A percentile compares a stretch with the other conserved stretches of the same genome.
Conservation (phyloP, 1,140 invertebrate species). For the Drosophila parabipectinata region DNA sequence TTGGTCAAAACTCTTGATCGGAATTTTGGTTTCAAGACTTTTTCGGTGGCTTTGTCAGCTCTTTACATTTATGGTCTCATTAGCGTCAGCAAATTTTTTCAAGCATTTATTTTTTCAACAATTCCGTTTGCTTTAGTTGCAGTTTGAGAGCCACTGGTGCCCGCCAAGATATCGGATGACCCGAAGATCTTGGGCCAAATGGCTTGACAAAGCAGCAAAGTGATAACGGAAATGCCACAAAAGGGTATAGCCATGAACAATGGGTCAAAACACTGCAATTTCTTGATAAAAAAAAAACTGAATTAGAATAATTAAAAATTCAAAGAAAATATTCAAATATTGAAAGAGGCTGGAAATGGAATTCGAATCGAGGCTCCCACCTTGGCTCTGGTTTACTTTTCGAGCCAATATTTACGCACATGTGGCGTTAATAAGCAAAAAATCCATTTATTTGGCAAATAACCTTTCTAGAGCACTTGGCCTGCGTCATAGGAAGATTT, state of each 20-base stretch:
- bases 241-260: slow-evolving; percentile 6
- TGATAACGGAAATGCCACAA: slow-evolving; percentile 40
- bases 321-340: slow-evolving; percentile 3
- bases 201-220: slow-evolving; percentile 35
- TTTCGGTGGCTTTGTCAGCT: slow-evolving; percentile 43
- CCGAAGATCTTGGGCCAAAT: slow-evolving; percentile 15
- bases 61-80: slow-evolving; percentile 73
- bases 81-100: slow-evolving; percentile 65
- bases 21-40: slow-evolving; percentile 30
- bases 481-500: slow-evolving; percentile 8
- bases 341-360: neutral
- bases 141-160: slow-evolving; percentile 21
- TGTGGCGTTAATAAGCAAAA: slow-evolving; percentile 7
- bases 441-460: slow-evolving; percentile 20
- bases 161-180: slow-evolving; percentile 36
- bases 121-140: slow-evolving; percentile 2
- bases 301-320: neutral
- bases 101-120: slow-evolving; percentile 8
- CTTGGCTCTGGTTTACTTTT: slow-evolving; percentile 19
- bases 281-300: neutral
- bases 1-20: slow-evolving; percentile 33
- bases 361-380: neutral
- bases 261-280: slow-evolving; percentile 9
- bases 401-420: slow-evolving; percentile 34
- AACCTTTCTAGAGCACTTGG: slow-evolving; percentile 12